Evolutionary conservation across 2,888 invertebrate species (phyloP), one percentile per base, ranked within the genome.

Genomic region (Xylocampa areola): DNA sequence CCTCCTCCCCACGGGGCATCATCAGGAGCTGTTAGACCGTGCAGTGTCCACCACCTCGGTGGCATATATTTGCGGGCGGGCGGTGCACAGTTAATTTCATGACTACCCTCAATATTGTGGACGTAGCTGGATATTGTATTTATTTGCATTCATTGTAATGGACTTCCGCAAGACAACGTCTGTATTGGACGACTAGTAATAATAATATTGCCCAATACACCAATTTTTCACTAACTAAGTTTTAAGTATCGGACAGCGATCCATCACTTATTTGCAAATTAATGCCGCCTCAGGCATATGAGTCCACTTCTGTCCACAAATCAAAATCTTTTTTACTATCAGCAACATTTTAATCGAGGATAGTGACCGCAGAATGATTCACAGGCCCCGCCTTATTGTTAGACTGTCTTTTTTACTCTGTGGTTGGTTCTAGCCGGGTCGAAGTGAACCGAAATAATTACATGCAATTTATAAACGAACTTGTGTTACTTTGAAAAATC

Each of bases 291-390:
- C 47, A 41, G 71, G 71, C 73, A 11, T 36, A 21, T 16, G 50
- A 62, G 58, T 73, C 21, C 40, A 47, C 64, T 73, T 60, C 64
- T 74, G 72, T 72, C 57, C 60, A 65, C 64, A 74, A 70, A 68
- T 73, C 71, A 68, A 65, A 68, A 63, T 62, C 25, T 58, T 71
- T 72, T 67, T 72, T 70, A 63, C 32, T 29, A 58, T 58, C 45
- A 36, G 33, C 53, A 61, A 70, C 52, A 62, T 47, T 61, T 50
- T 60, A 66, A 50, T 39, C 14, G 58, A 65, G 70, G 65, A 77
- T 71, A 74, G 62, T 77, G 73, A 77, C 77, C 78, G 68, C 48
- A 52, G 50, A 59, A 74, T 77, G 77, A 81, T 72, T 81, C 80
- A 80, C 63, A 61, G 58, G 52, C 49, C 48, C 73, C 76, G 67